phyloP scores from a whole-genome alignment of 2,113 vertebrate genomes.

The Uria lomvia region DNA sequence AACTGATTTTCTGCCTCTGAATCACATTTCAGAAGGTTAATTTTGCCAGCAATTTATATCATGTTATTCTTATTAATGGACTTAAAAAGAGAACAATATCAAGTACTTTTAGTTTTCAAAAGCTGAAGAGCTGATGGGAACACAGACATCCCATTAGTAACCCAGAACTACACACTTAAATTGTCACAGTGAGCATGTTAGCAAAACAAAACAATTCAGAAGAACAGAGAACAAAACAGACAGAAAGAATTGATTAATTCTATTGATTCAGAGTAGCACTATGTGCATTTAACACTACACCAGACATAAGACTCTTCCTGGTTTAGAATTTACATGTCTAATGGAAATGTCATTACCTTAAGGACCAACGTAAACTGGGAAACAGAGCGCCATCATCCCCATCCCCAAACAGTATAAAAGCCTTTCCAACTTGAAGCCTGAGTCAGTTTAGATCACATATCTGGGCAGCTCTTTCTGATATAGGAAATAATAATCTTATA shows the following conservation, averaged over 20 bases:
- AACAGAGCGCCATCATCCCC: neutral
- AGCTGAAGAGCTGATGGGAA: neutral
- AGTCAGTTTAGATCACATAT: neutral
- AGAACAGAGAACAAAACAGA: neutral
- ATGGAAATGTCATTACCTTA: neutral
- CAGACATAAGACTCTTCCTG: neutral
- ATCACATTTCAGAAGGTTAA: neutral
- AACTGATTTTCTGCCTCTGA: neutral
- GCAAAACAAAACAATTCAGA: constrained; percentile 20
- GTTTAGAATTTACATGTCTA: neutral
- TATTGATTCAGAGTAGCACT: neutral
- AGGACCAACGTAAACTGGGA: neutral
- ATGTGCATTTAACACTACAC: neutral
- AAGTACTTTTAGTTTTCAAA: neutral
- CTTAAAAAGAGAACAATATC: neutral
- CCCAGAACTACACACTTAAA: neutral
- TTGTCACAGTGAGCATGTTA: neutral
- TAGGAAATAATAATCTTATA: neutral
- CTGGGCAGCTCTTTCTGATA: neutral
- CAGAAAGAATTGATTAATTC: neutral
- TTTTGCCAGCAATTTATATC: neutral
- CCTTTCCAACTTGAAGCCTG: neutral
- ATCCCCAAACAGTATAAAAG: neutral
- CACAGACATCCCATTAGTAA: neutral
- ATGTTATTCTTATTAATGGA: neutral